Evolutionary conservation across 2,113 vertebrate species (phyloP), one percentile per base, ranked within the genome.

Genomic region (Strigops habroptila): DNA sequence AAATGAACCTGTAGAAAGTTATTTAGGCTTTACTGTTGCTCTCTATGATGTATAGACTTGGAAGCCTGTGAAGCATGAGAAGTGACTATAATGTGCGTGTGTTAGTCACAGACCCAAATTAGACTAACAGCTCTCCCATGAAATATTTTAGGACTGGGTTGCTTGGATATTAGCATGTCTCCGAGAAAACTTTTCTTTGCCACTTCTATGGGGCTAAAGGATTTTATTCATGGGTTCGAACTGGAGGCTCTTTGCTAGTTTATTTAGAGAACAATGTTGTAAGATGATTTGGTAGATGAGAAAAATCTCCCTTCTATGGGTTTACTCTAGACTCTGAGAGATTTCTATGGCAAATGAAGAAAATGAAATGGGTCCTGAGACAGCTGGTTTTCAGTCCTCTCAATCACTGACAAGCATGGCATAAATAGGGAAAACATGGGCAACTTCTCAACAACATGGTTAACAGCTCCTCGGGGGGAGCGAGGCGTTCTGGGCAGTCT

Each of bases 1-100:
- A 90, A 95, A 93, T 71, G 64, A 83, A 88, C 80, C 46, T 83
- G 35, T 6, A 48, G 51, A n/a, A 52, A 83, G 30, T 78, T 77
- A 59, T 78, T 93, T 69, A 63, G 64, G 19, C 33, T 95, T 86
- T 37, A 11, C 12, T 35, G 44, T 52, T 94, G 68, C 55, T 35
- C 43, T 71, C 0, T 69, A 10, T 49, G 69, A 44, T 31, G 18
- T 57, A 51, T 6, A 25, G 70, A 18, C 27, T 52, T n/a, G 44
- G 69, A 65, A 86, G n/a, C 24, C 55, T 64, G 4, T 18, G 68
- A 80, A 76, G 82, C 52, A 43, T 77, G 39, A 64, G 76, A 33
- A 67, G 22, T n/a, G 39, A 51, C 39, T 78, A 1, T 46, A 73
- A 41, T 0, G 0, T 57, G 19, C 44, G 68, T 59, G 3, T 43